Evolutionary conservation across 2,888 invertebrate species (phyloP).

Genomic region (Leptothorax acervorum): DNA sequence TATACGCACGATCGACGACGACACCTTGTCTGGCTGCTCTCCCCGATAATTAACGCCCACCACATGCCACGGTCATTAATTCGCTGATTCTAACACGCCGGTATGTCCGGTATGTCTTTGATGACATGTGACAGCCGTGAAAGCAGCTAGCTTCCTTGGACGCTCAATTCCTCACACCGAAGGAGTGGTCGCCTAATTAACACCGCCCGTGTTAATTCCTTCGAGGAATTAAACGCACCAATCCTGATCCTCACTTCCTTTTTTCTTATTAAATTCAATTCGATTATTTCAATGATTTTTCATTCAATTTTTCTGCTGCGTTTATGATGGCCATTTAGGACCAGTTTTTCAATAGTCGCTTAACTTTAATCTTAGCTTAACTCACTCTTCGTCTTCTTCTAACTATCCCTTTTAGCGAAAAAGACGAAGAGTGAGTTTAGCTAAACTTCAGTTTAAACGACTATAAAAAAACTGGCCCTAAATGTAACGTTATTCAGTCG

Average conservation of each 20-base stretch:
- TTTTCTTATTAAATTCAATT: neutral
- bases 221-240: neutral
- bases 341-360: no score
- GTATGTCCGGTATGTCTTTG: slow-evolving; percentile 66
- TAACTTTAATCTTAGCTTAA: no score
- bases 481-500: neutral
- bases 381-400: no score
- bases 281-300: neutral
- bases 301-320: neutral
- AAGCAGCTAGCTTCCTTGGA: slow-evolving; percentile 28
- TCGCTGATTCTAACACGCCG: slow-evolving; percentile 69
- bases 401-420: no score
- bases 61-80: slow-evolving; percentile 74
- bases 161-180: slow-evolving; percentile 18
- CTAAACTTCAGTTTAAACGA: no score
- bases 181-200: slow-evolving; percentile 39
- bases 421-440: no score
- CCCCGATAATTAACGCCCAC: slow-evolving; percentile 75
- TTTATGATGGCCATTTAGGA: neutral
- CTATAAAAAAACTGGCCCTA: no score
- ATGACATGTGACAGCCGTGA: slow-evolving; percentile 61
- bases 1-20: slow-evolving; percentile 62
- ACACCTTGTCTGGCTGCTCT: slow-evolving; percentile 61
- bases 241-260: neutral
- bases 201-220: slow-evolving; percentile 32